phyloP scores from a whole-genome alignment of 2,113 vertebrate species.

The Clarias macrocephalus region DNA sequence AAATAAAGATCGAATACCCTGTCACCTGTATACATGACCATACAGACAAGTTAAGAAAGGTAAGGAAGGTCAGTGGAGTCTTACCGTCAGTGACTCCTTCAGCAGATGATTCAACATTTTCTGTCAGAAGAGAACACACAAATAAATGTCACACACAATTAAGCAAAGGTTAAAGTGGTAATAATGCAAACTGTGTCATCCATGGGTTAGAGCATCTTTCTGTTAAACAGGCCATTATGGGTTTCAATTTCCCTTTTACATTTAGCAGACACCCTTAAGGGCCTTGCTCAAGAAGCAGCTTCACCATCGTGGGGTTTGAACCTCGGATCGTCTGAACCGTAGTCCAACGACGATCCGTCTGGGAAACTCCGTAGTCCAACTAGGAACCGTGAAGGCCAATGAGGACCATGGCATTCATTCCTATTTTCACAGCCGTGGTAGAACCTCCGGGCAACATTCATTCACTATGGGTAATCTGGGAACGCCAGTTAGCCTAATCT shows the following conservation, averaged over 20 bases:
- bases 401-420: too few relatives aligned
- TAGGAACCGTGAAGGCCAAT: too few relatives aligned
- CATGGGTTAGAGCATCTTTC: neutral
- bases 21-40: neutral
- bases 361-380: too few relatives aligned
- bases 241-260: neutral
- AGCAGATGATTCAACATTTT: constrained; percentile 32
- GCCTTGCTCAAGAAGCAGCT: too few relatives aligned
- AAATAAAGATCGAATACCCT: neutral
- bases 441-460: too few relatives aligned
- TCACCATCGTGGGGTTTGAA: too few relatives aligned
- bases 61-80: constrained; percentile 10
- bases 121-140: constrained; percentile 24
- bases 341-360: too few relatives aligned
- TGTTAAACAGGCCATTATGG: neutral
- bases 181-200: neutral
- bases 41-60: neutral
- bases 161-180: neutral
- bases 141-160: neutral
- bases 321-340: too few relatives aligned
- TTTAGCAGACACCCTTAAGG: too few relatives aligned
- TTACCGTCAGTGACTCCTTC: constrained; percentile 49
- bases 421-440: too few relatives aligned
- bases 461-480: too few relatives aligned
- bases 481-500: too few relatives aligned